phyloP scores from a whole-genome alignment of 1,140 invertebrate species.

The Neuroterus valhalla region DNA sequence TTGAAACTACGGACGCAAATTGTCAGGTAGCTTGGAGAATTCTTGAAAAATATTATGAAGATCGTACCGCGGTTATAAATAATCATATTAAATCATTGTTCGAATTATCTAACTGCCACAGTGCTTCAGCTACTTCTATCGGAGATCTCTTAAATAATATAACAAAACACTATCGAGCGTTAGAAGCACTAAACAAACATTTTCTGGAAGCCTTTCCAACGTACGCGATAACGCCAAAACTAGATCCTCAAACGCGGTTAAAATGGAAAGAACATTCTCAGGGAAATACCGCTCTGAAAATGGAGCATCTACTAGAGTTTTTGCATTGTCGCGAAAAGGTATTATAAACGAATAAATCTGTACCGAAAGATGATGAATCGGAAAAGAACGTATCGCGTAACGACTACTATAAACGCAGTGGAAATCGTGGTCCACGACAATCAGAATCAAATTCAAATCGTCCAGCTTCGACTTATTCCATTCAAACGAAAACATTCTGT shows the following conservation, averaged over 20 bases:
- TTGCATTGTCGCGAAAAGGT: not conserved
- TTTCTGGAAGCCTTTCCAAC: not conserved
- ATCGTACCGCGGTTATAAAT: not conserved
- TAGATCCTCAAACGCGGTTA: not conserved
- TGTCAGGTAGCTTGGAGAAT: not conserved
- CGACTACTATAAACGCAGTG: not conserved
- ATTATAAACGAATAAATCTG: not conserved
- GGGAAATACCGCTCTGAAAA: not conserved
- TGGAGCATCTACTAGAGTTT: not conserved
- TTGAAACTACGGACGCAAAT: not conserved
- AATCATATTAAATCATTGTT: not conserved
- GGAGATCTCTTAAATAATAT: not conserved
- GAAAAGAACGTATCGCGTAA: not conserved
- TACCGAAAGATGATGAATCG: not conserved
- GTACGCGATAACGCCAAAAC: not conserved
- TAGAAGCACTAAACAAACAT: not conserved
- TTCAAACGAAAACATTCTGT: not conserved
- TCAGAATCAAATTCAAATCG: not conserved
- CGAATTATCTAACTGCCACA: not conserved
- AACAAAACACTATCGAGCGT: not conserved
- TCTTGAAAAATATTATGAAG: constrained; percentile 3
- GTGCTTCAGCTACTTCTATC: not conserved
- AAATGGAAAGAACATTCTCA: no score
- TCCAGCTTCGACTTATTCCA: not conserved
- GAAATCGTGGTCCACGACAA: not conserved